A percentile compares a stretch with the other conserved stretches of the same genome.
Conservation (phyloP, 2,113 vertebrate species). For the Heteronetta atricapilla region DNA sequence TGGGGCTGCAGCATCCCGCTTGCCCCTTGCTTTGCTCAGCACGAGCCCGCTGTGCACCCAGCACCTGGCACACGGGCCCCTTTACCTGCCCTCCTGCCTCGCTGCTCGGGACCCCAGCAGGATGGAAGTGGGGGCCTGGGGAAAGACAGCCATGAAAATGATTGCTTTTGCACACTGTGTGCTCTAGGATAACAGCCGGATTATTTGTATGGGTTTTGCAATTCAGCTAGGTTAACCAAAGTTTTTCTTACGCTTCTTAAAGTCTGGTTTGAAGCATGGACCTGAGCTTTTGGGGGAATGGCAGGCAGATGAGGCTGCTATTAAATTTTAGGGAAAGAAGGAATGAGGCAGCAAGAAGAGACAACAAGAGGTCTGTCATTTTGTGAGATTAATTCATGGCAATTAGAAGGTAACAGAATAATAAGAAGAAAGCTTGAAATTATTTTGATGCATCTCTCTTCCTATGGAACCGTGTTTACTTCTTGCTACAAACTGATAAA, state of each 20-base stretch:
- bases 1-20: background rate
- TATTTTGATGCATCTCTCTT: background rate
- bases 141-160: background rate
- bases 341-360: background rate
- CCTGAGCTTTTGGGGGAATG: background rate
- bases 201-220: background rate
- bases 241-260: background rate
- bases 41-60: rapidly evolving
- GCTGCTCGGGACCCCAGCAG: rapidly evolving
- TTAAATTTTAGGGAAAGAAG: background rate
- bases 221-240: background rate
- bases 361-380: background rate
- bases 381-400: background rate
- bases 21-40: background rate
- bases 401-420: background rate
- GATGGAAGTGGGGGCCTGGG: background rate
- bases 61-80: rapidly evolving
- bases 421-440: background rate
- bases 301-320: conserved; percentile 14
- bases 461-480: rapidly evolving
- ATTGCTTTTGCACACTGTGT: background rate
- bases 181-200: background rate
- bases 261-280: background rate
- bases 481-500: background rate
- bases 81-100: rapidly evolving